phyloP scores from a whole-genome alignment of 2,888 invertebrate species.

The Ypsolopha sequella region DNA sequence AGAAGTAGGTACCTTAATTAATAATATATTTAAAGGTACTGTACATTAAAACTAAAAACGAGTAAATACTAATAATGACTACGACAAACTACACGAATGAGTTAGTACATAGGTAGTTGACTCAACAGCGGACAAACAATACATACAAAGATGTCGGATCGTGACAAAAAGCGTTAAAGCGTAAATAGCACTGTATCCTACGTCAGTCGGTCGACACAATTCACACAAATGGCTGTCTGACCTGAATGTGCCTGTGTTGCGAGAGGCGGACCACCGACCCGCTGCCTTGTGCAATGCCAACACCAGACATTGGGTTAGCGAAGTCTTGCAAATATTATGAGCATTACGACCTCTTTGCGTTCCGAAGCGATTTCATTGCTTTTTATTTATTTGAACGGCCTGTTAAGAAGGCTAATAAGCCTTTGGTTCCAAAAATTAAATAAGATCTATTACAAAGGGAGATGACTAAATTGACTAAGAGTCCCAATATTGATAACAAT shows the following conservation, averaged over 20 bases:
- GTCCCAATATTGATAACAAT: too few species aligned
- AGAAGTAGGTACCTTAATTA: too few species aligned
- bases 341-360: neutral
- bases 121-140: slow-evolving; percentile 1
- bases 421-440: too few species aligned
- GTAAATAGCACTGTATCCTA: slow-evolving; percentile 15
- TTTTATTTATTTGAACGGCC: too few species aligned
- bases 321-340: neutral
- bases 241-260: slow-evolving; percentile 59
- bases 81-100: too few species aligned
- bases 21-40: too few species aligned
- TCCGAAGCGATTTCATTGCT: too few species aligned
- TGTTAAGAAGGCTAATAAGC: too few species aligned
- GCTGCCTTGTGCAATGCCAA: slow-evolving; percentile 64
- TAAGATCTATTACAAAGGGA: too few species aligned
- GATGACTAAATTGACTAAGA: too few species aligned
- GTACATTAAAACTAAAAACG: neutral
- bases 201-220: slow-evolving; percentile 66
- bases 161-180: slow-evolving; percentile 1
- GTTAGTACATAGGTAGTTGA: neutral
- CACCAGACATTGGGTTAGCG: slow-evolving; percentile 17
- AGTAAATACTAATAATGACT: neutral
- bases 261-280: slow-evolving; percentile 49
- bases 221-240: slow-evolving; percentile 66
- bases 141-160: slow-evolving; percentile 1